Evolutionary conservation across 2,888 invertebrate species (phyloP).

Genomic region (Eupithecia dodoneata): DNA sequence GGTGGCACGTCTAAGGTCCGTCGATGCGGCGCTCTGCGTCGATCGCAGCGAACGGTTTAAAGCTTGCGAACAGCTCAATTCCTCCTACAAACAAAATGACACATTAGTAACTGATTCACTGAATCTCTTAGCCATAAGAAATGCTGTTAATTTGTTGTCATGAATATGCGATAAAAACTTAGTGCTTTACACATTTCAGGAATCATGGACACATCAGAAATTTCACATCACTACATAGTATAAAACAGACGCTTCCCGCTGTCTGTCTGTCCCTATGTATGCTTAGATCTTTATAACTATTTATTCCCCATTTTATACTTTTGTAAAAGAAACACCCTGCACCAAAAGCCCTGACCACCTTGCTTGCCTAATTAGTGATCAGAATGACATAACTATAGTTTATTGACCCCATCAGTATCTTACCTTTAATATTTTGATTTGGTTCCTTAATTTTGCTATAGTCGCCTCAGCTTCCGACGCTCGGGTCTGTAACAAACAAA

Average conservation of each 20-base stretch:
- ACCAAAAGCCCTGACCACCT: too few species aligned
- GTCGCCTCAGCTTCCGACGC: constrained; percentile 85
- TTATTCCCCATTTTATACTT: too few species aligned
- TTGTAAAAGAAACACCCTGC: too few species aligned
- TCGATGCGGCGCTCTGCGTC: constrained; percentile 59
- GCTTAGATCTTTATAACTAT: too few species aligned
- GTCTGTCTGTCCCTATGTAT: too few species aligned
- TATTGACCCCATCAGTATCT: not conserved
- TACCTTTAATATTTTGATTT: constrained; percentile 88
- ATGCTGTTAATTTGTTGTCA: not conserved
- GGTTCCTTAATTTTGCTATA: constrained; percentile 86
- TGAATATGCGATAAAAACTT: not conserved
- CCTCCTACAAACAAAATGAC: constrained; percentile 58
- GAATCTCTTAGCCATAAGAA: not conserved
- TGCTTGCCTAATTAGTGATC: too few species aligned
- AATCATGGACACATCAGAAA: not conserved
- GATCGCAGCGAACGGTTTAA: constrained; percentile 54
- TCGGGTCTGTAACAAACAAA: constrained; percentile 79
- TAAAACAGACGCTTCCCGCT: too few species aligned
- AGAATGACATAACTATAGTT: too few species aligned
- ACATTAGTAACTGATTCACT: not conserved
- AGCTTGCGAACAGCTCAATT: constrained; percentile 55
- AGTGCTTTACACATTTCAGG: too few species aligned
- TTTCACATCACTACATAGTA: too few species aligned
- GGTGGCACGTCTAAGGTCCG: constrained; percentile 67